Conservation (phyloP, 1,140 invertebrate species). For the Bicyclus anynana region DNA sequence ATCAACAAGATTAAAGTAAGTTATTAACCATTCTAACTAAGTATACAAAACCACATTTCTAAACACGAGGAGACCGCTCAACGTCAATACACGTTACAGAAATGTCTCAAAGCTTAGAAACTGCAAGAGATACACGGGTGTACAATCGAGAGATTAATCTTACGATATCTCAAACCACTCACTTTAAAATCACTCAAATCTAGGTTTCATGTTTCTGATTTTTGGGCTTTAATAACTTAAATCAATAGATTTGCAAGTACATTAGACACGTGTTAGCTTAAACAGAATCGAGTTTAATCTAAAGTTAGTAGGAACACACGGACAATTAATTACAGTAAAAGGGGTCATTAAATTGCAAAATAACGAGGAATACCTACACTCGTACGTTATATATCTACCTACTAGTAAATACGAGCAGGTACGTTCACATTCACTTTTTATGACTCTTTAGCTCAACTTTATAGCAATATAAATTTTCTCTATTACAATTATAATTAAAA, state of each 20-base stretch:
- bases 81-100: constrained; percentile 42
- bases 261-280: constrained; percentile 19
- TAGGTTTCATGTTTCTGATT: background rate
- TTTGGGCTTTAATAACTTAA: too few relatives aligned
- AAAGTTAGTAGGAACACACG: constrained; percentile 12
- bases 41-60: constrained; percentile 33
- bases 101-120: constrained; percentile 48
- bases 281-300: constrained; percentile 6
- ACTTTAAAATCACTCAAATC: constrained; percentile 1
- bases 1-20: constrained; percentile 4
- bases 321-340: constrained; percentile 24
- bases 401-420: too few relatives aligned
- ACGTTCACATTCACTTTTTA: constrained; percentile 26
- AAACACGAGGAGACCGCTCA: constrained; percentile 7
- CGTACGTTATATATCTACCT: too few relatives aligned
- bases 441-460: constrained; percentile 32
- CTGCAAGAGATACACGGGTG: constrained; percentile 16
- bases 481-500: background rate
- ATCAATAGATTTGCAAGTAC: background rate
- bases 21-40: constrained; percentile 52
- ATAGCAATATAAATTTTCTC: background rate
- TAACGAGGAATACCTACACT: constrained; percentile 20
- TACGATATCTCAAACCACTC: constrained; percentile 19
- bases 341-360: constrained; percentile 25
- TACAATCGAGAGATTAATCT: constrained; percentile 21